These are phyloP conservation scores for Pachycephala philippinensis DNA, from an alignment of 2,113 vertebrate genomes.

Conservation along the genomic window DNA sequence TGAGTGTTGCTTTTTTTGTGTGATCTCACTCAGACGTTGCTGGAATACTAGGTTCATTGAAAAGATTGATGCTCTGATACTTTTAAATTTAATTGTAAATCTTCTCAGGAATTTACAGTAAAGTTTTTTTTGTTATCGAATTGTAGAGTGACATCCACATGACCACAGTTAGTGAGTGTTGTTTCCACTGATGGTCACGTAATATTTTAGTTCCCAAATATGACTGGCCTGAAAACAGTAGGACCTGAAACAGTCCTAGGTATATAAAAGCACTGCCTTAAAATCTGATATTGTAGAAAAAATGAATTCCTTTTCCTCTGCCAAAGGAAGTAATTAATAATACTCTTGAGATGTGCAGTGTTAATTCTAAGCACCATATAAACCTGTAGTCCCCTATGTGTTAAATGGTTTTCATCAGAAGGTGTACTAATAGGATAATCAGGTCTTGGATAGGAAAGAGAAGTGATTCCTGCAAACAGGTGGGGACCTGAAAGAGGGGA, in stretches of 20 bases:
- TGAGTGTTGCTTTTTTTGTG: background rate
- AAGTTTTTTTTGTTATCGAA: background rate
- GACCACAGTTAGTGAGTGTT: background rate
- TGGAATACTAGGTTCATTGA: background rate
- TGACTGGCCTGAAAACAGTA: background rate
- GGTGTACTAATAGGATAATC: background rate
- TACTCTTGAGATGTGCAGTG: background rate
- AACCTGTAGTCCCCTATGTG: background rate
- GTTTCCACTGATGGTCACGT: background rate
- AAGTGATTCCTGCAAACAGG: background rate
- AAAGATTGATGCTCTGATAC: background rate
- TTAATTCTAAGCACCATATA: background rate
- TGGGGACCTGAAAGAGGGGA: background rate
- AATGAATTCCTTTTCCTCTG: background rate
- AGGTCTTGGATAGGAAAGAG: background rate
- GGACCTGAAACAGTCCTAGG: background rate
- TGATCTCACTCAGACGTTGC: background rate
- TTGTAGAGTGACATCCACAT: background rate
- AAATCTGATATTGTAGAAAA: background rate
- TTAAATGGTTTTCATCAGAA: background rate
- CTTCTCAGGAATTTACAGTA: background rate
- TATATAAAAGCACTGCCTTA: background rate
- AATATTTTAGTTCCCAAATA: background rate
- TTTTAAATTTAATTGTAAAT: background rate
- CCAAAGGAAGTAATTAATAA: background rate